Base-by-base conservation (phyloP, 2,888 invertebrate genomes). In the Tetanocera ferruginea region DNA sequence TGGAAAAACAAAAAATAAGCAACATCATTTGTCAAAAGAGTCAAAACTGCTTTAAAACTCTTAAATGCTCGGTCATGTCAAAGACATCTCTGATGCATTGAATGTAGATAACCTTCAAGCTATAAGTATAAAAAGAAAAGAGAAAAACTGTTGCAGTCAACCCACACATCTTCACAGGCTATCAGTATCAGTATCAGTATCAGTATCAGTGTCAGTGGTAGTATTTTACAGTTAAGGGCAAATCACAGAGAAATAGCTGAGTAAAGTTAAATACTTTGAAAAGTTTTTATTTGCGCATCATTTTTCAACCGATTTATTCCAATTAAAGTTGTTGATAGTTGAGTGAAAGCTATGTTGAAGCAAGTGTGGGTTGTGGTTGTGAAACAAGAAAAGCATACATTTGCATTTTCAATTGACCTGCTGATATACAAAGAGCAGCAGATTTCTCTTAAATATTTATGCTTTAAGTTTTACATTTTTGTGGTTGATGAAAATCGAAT, bases 1-100 rank as follows among this genome's bases (percentile, higher is more conserved):
- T 85, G 83, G 84, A 86, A 86, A 86, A 86, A 86, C 83, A 86
- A 86, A 86, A 86, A 86, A 85, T 85, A 86, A 85, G 86, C 86
- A 86, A 83, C 86, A 86, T 85, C 85, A 86, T 85, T 85, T 85
- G 85, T 86, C 85, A 70, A 74, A 78, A 78, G 31, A 74, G 74
- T 67, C 74, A 55, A 74, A 77, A 77, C 67, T 43, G 23, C 67
- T 67, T 34, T 67, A 37, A 37, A 67, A 67, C 67, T 67, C 67
- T 67, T 67, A 37, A 67, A 67, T 37, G 67, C 43, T 67, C 43
- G 43, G 67, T 43, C 67, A 37, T 67, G 67, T 67, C n/a, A 37
- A 34, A 23, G 67, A 37, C 31, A 37, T 9, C 43, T 9, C 37
- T 62, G 67, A 67, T 67, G 25, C 14, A 25, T 14, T 17, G 14